A percentile compares a stretch with the other conserved stretches of the same genome.
These are phyloP conservation scores for Drosophila atripex DNA, from an alignment of 2,888 invertebrate species.

Conservation along the genomic window DNA sequence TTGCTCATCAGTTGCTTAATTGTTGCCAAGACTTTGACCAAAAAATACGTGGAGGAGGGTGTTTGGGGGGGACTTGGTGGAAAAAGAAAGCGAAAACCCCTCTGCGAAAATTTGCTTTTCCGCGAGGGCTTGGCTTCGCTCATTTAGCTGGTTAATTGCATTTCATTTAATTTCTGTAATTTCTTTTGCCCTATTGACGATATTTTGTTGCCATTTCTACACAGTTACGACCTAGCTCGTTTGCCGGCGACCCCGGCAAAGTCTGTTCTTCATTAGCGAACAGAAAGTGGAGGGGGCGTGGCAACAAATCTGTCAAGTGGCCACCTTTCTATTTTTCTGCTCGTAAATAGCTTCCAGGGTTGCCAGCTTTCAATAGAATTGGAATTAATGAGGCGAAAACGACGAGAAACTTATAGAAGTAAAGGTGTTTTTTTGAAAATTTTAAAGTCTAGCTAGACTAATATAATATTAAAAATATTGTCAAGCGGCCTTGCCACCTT, in stretches of 20 bases:
- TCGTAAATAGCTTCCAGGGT: background rate
- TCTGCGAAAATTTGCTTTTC: slow-evolving; percentile 6
- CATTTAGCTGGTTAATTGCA: slow-evolving; percentile 74
- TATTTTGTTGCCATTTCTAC: slow-evolving; percentile 44
- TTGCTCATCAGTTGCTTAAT: slow-evolving; percentile 69
- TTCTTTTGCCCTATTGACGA: slow-evolving; percentile 52
- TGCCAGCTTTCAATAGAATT: background rate
- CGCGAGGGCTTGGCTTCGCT: slow-evolving; percentile 22
- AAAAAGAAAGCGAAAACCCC: background rate
- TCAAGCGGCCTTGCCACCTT: no score
- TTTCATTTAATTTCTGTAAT: slow-evolving; percentile 62
- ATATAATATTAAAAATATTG: no score
- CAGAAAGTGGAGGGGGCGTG: slow-evolving; percentile 23
- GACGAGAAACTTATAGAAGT: background rate
- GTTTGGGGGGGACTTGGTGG: background rate
- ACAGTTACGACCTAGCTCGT: background rate
- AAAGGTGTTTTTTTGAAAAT: no score
- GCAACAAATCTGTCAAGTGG: slow-evolving; percentile 46
- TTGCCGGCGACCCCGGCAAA: background rate
- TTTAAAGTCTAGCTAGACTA: no score
- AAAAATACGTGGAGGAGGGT: background rate
- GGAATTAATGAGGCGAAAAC: background rate
- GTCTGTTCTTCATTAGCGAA: slow-evolving; percentile 67
- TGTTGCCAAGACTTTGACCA: slow-evolving; percentile 24
- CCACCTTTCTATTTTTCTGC: slow-evolving; percentile 19